phyloP scores from a whole-genome alignment of 2,888 invertebrate genomes.

The Mimumesa dahlbomi region DNA sequence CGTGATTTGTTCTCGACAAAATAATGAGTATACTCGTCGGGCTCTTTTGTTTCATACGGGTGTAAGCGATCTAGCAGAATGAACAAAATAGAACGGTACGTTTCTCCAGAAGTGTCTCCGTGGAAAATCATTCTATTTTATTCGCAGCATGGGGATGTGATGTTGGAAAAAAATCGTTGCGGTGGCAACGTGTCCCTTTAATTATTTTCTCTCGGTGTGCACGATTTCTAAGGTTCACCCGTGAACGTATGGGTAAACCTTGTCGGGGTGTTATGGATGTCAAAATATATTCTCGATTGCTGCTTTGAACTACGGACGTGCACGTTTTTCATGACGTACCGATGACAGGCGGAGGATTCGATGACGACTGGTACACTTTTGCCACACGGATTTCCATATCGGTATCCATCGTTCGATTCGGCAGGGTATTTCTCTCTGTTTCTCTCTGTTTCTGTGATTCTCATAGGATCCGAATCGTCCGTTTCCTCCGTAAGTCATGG shows the following conservation, averaged over 20 bases:
- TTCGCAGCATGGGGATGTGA: background rate
- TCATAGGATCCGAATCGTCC: slow-evolving; percentile 37
- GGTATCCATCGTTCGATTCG: no score
- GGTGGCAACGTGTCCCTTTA: slow-evolving; percentile 19
- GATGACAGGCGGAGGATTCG: slow-evolving; percentile 67
- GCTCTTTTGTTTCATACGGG: no score
- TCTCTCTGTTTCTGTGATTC: background rate
- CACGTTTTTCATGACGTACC: slow-evolving; percentile 70
- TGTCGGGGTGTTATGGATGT: slow-evolving; percentile 28
- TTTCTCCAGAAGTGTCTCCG: no score
- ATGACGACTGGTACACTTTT: slow-evolving; percentile 51
- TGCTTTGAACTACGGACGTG: slow-evolving; percentile 66
- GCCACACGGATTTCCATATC: no score
- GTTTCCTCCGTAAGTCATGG: slow-evolving; percentile 54
- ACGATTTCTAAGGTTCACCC: slow-evolving; percentile 26
- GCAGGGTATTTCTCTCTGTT: slow-evolving; percentile 27
- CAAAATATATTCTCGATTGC: slow-evolving; percentile 55
- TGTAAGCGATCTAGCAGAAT: background rate
- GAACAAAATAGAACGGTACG: slow-evolving; percentile 2
- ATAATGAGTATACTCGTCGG: no score
- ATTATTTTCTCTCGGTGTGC: slow-evolving; percentile 15
- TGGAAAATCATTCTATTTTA: slow-evolving; percentile 10
- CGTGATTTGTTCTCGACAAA: slow-evolving; percentile 8
- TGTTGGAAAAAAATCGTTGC: slow-evolving; percentile 15
- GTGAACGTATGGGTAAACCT: slow-evolving; percentile 19